phyloP scores from a whole-genome alignment of 2,888 invertebrate genomes.

The Conops quadrifasciatus region DNA sequence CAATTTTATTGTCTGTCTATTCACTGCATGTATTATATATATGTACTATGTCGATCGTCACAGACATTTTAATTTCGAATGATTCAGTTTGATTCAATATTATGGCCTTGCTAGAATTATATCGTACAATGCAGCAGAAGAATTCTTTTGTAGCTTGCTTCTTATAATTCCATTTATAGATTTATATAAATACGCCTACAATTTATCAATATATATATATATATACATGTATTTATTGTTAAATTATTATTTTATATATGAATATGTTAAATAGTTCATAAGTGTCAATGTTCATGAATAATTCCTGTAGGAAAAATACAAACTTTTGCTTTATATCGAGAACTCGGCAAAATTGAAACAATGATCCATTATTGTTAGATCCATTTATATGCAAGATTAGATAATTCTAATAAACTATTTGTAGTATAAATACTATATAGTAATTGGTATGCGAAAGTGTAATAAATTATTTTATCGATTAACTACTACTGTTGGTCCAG shows the following conservation, averaged over 20 bases:
- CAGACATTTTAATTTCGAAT: no score
- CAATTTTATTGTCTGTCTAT: no score
- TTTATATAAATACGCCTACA: no score
- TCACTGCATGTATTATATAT: no score
- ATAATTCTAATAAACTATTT: conserved; percentile 15
- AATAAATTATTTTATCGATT: conserved; percentile 31
- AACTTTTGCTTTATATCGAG: background rate
- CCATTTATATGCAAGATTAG: background rate
- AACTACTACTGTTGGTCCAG: background rate
- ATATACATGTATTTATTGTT: conserved; percentile 23
- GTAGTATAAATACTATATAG: conserved; percentile 21
- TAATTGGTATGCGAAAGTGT: conserved; percentile 16
- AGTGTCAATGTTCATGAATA: conserved; percentile 11
- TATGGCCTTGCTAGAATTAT: no score
- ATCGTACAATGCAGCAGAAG: no score
- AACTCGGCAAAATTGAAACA: background rate
- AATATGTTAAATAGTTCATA: conserved; percentile 12
- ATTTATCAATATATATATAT: conserved; percentile 16
- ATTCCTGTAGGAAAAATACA: background rate
- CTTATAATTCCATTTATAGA: no score
- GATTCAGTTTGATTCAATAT: no score
- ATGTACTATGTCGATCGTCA: no score
- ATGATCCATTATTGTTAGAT: no score
- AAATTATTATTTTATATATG: conserved; percentile 17
- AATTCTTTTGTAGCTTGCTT: no score